phyloP scores from a whole-genome alignment of 2,888 invertebrate species.

The Dascillus cervinus region DNA sequence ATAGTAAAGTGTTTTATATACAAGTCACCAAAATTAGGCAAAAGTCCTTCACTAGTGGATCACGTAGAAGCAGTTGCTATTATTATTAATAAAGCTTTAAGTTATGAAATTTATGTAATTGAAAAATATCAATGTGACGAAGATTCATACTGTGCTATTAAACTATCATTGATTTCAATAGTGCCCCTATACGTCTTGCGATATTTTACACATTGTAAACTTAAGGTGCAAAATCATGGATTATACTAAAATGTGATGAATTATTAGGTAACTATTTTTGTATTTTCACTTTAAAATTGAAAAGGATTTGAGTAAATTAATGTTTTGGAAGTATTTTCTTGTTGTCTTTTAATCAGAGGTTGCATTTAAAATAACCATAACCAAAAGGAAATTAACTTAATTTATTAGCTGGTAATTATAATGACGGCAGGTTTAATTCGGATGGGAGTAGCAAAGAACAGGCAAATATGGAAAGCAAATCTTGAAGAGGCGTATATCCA shows the following conservation, averaged over 20 bases:
- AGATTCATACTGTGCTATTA: slow-evolving; percentile 1
- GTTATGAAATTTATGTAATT: slow-evolving; percentile 2
- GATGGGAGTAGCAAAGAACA: too few relatives aligned
- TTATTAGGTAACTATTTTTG: slow-evolving; percentile 1
- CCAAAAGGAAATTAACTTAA: too few relatives aligned
- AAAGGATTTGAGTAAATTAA: too few relatives aligned
- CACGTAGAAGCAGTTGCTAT: slow-evolving; percentile 9
- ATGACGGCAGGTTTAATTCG: too few relatives aligned
- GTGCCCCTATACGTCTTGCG: neutral
- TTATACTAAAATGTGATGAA: too few relatives aligned
- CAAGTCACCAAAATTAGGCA: slow-evolving; percentile 1
- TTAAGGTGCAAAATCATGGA: neutral
- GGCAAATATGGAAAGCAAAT: too few relatives aligned
- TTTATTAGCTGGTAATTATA: too few relatives aligned
- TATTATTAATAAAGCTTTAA: slow-evolving; percentile 10
- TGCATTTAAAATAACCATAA: too few relatives aligned
- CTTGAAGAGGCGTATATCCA: too few relatives aligned
- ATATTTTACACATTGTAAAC: slow-evolving; percentile 1
- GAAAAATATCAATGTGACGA: slow-evolving; percentile 2
- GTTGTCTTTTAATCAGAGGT: too few relatives aligned
- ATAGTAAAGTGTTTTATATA: neutral
- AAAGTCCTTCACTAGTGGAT: slow-evolving; percentile 6
- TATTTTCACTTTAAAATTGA: slow-evolving; percentile 3
- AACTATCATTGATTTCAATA: neutral
- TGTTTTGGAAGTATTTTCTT: too few relatives aligned